A percentile compares a stretch with the other conserved stretches of the same genome.
phyloP scores from a whole-genome alignment of 2,888 invertebrate genomes.

The Griposia aprilina region DNA sequence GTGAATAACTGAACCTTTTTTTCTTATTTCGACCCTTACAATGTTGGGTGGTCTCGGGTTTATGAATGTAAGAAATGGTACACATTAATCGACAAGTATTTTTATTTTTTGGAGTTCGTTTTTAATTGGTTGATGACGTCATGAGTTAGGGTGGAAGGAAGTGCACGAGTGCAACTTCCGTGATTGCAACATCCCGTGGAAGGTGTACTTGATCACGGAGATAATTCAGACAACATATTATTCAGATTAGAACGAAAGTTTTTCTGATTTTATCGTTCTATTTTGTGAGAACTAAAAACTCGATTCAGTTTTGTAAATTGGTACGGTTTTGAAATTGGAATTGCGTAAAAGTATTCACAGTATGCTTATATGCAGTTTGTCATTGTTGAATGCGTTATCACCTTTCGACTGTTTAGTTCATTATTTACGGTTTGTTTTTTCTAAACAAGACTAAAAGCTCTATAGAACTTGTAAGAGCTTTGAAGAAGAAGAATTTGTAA shows the following conservation, averaged over 20 bases:
- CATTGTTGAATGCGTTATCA: background rate
- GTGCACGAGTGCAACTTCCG: constrained; percentile 66
- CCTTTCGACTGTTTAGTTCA: background rate
- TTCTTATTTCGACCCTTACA: constrained; percentile 67
- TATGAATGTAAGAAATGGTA: constrained; percentile 59
- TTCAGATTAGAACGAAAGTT: background rate
- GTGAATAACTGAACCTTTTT: constrained; percentile 66
- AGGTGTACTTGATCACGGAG: constrained; percentile 20
- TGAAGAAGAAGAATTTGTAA: too few species aligned
- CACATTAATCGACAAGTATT: constrained; percentile 47
- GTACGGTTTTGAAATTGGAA: background rate
- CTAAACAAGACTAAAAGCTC: constrained; percentile 11
- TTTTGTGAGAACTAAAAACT: background rate
- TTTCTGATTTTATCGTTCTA: background rate
- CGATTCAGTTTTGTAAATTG: background rate
- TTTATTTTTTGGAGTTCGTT: constrained; percentile 30
- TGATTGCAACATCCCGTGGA: constrained; percentile 59
- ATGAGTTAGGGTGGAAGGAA: constrained; percentile 62
- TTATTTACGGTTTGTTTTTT: constrained; percentile 1
- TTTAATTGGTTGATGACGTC: constrained; percentile 52
- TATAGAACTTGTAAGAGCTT: too few species aligned
- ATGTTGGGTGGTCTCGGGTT: constrained; percentile 74
- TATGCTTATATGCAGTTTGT: background rate
- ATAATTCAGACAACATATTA: constrained; percentile 9
- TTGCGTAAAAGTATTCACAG: background rate